These are phyloP conservation scores for Hassar affinis DNA, from an alignment of 2,113 vertebrate genomes.

Conservation along the genomic window DNA sequence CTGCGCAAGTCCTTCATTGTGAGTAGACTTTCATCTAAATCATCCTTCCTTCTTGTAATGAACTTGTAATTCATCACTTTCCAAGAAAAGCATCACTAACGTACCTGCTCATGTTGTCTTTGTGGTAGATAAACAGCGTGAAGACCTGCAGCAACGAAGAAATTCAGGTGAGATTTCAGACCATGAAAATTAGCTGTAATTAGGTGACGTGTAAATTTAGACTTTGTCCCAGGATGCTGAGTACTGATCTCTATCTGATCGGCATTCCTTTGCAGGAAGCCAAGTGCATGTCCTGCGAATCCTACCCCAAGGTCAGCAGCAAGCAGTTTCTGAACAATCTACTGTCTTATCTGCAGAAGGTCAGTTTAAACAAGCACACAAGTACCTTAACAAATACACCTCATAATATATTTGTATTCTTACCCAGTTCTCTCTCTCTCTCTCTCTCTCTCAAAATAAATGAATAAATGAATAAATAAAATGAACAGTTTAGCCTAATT, in stretches of 20 bases:
- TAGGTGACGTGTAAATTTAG: background rate
- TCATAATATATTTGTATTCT: background rate
- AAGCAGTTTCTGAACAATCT: conserved; percentile 58
- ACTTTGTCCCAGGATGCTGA: background rate
- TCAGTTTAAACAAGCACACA: conserved; percentile 35
- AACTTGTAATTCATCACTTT: background rate
- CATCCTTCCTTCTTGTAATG: background rate
- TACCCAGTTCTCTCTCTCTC: too few species aligned
- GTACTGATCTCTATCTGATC: conserved; percentile 14
- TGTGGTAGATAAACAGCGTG: conserved; percentile 52
- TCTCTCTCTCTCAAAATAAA: too few species aligned
- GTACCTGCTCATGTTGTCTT: background rate
- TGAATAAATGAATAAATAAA: too few species aligned
- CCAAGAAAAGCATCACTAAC: conserved; percentile 21
- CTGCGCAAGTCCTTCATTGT: conserved; percentile 35
- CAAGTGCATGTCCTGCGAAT: conserved; percentile 54
- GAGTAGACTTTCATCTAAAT: conserved; percentile 45
- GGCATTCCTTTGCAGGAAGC: conserved; percentile 49
- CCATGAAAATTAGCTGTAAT: background rate
- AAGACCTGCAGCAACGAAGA: background rate
- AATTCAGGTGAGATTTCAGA: conserved; percentile 41
- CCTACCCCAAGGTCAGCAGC: conserved; percentile 39
- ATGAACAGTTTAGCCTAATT: background rate
- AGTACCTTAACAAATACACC: background rate
- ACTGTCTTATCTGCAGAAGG: conserved; percentile 61